A percentile compares a stretch with the other conserved stretches of the same genome.
Conservation (phyloP, 2,888 invertebrate species). For the Cheilosia vulpina region DNA sequence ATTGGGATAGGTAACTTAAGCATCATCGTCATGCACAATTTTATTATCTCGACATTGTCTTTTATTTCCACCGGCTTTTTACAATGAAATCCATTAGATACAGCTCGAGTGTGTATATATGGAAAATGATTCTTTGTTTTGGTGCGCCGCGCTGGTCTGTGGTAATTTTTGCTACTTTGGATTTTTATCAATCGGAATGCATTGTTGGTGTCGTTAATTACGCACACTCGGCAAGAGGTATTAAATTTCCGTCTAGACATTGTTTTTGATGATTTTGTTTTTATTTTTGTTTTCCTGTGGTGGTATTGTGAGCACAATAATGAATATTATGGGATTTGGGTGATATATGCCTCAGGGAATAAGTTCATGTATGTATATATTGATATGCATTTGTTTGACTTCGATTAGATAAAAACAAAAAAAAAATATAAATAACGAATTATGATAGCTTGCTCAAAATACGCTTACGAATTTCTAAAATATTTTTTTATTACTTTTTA, state of each 20-base stretch:
- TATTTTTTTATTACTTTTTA: too few species aligned
- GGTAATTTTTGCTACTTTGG: background rate
- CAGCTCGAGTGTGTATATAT: background rate
- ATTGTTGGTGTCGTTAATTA: slow-evolving; percentile 47
- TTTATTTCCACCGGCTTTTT: background rate
- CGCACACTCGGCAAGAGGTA: slow-evolving; percentile 42
- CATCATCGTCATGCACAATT: background rate
- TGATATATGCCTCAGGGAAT: too few species aligned
- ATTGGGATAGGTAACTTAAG: slow-evolving; percentile 62
- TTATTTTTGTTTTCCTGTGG: slow-evolving; percentile 6
- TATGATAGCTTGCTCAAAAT: too few species aligned
- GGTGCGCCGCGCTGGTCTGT: background rate
- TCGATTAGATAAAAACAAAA: too few species aligned
- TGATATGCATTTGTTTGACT: too few species aligned
- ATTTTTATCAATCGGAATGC: slow-evolving; percentile 35
- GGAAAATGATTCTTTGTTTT: background rate
- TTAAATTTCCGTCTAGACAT: slow-evolving; percentile 69
- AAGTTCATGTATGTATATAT: too few species aligned
- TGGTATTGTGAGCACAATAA: background rate
- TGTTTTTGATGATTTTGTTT: slow-evolving; percentile 40
- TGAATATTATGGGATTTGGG: too few species aligned
- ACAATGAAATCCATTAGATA: background rate
- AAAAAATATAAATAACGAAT: too few species aligned
- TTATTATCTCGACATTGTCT: slow-evolving; percentile 19
- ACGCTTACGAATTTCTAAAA: too few species aligned